These are phyloP conservation scores for Exephanes ischioxanthus DNA, from an alignment of 2,888 invertebrate species.

Conservation along the genomic window DNA sequence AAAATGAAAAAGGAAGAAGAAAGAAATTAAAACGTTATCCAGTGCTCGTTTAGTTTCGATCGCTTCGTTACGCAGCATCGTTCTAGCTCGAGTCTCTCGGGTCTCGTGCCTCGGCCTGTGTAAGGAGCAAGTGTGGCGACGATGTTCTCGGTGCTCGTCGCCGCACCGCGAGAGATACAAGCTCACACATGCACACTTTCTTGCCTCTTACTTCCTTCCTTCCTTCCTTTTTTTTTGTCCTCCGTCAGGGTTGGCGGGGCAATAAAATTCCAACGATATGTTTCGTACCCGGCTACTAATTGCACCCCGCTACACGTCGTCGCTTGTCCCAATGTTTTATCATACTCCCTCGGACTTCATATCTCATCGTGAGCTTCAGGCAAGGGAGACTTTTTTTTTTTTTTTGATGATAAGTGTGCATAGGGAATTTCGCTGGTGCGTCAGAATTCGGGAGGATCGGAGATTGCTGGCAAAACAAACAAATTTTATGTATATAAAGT, in stretches of 20 bases:
- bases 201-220: constrained; percentile 22
- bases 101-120: constrained; percentile 2
- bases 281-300: constrained; percentile 60
- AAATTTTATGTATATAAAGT: too few species aligned
- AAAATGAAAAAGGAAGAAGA: constrained; percentile 5
- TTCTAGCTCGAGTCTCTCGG: constrained; percentile 3
- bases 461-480: constrained; percentile 17
- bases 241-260: constrained; percentile 44
- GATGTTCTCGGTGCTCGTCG: constrained; percentile 4
- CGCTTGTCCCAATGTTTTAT: constrained; percentile 50
- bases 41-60: constrained; percentile 18
- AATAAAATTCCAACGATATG: constrained; percentile 63
- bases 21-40: constrained; percentile 9
- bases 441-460: neutral
- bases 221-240: constrained; percentile 30
- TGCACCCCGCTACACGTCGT: constrained; percentile 55
- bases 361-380: constrained; percentile 26
- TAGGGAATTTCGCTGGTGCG: constrained; percentile 13
- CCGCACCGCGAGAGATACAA: constrained; percentile 22
- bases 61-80: constrained; percentile 37
- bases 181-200: constrained; percentile 46
- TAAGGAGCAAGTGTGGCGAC: constrained; percentile 2
- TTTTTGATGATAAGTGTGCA: neutral
- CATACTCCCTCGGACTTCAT: constrained; percentile 14
- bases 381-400: constrained; percentile 40